phyloP scores from a whole-genome alignment of 2,797 vertebrate species.

The Echeneis naucrates region DNA sequence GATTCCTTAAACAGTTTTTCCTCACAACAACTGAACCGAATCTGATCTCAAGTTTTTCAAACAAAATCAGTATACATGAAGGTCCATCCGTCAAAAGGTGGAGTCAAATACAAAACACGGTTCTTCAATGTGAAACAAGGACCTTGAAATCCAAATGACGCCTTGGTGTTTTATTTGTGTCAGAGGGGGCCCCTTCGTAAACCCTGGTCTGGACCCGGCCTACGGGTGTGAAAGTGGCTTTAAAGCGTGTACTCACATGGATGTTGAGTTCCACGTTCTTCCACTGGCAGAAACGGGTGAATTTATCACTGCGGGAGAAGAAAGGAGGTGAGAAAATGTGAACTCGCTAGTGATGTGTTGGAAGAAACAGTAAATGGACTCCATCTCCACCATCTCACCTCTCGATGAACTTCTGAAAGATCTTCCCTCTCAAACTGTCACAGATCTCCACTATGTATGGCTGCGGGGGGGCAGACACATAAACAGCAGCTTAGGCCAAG shows the following conservation, averaged over 20 bases:
- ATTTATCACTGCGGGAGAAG: constrained; percentile 89
- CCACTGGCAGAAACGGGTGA: constrained; percentile 98
- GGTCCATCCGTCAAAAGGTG: no score
- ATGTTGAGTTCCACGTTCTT: constrained; percentile 99
- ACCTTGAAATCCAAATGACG: no score
- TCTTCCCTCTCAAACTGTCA: constrained; percentile 94
- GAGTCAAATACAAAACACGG: no score
- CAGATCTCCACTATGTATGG: constrained; percentile 99
- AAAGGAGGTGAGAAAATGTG: background rate
- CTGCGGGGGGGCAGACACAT: constrained; percentile 70
- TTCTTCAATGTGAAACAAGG: no score
- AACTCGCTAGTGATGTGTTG: background rate
- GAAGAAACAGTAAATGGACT: background rate
- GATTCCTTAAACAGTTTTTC: no score
- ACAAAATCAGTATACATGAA: no score
- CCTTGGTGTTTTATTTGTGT: no score
- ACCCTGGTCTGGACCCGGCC: background rate
- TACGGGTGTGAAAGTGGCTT: background rate
- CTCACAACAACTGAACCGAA: no score
- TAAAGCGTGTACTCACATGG: constrained; percentile 88
- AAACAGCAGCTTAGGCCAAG: constrained; percentile 1
- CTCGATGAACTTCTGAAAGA: constrained; percentile 97
- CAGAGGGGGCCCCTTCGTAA: no score
- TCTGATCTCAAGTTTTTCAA: no score
- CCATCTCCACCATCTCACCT: constrained; percentile 83